Base-by-base conservation (phyloP, 2,888 invertebrate genomes). In the Trilocha varians region DNA sequence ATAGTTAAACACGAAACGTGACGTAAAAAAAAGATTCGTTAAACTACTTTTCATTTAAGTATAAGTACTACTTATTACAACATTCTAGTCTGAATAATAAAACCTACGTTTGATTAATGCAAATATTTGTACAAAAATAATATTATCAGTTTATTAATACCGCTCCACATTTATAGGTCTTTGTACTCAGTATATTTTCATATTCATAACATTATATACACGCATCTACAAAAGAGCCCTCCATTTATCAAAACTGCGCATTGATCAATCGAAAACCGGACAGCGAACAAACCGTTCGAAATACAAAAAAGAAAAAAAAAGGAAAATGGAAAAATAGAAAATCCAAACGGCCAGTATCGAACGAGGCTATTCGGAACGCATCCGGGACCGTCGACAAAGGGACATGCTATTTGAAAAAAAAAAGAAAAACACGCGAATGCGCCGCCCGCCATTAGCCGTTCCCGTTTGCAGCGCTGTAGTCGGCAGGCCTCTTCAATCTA, bases 351-450 rank as follows among this genome's bases (percentile, higher is more conserved):
- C 61, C 67, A 62, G 72, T 73, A 80, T 78, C 71, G 78, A 73
- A 75, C 68, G 60, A 54, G 63, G 62, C 72, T 78, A 78, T 79
- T 74, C 68, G 71, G 61, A 73, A 78, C 71, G 73, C 71, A 75
- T 71, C 70, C 69, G 75, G 68, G 59, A 69, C 59, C 39, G 63
- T 76, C 75, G 79, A 84, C 83, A 83, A 84, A 84, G 82, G 78
- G 79, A 80, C 69, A 78, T 71, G 74, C 73, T 78, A 72, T 72
- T 62, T 73, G 73, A 70, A 69, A 78, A 76, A 78, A 80, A 82
- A 77, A 70, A 69, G 77, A 76, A 78, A 80, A 82, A 77, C 71
- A 73, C 71, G 67, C 73, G 70, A 74, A 74, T 71, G 72, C 67
- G 65, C 25, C 25, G 72, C 59, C 75, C 62, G 70, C 84, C 79